phyloP scores from a whole-genome alignment of 2,113 vertebrate species.

The Rattus rattus region DNA sequence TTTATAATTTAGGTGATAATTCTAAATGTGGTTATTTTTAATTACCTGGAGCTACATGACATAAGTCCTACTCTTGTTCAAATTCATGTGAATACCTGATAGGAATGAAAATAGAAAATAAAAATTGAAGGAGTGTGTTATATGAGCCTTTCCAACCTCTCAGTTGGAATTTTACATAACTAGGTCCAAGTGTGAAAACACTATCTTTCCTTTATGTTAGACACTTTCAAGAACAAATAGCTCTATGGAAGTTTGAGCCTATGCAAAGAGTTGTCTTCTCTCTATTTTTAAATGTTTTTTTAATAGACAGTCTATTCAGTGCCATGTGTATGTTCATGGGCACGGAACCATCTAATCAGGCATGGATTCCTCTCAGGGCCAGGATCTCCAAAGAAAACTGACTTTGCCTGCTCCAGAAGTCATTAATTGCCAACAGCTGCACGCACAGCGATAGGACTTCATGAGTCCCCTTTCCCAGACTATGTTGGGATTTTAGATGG shows the following conservation, averaged over 20 bases:
- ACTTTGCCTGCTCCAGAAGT: not conserved
- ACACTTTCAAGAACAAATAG: not conserved
- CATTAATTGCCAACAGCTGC: not conserved
- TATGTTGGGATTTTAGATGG: not conserved
- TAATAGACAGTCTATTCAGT: not conserved
- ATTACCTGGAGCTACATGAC: not conserved
- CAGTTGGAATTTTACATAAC: not conserved
- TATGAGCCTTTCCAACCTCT: not conserved
- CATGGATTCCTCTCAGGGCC: not conserved
- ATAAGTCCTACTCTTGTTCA: not conserved
- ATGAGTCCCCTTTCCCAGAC: fast-evolving
- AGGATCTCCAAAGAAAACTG: not conserved
- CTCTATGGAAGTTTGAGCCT: not conserved
- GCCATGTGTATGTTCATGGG: not conserved
- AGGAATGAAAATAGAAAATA: not conserved
- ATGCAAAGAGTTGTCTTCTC: not conserved
- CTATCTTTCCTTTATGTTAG: not conserved
- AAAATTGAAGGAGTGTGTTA: not conserved
- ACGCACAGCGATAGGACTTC: not conserved
- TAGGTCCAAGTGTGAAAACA: not conserved
- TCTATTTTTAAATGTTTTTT: not conserved
- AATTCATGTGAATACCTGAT: not conserved
- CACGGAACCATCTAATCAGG: not conserved
- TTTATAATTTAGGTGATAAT: not conserved
- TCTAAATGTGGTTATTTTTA: not conserved